Percentiles rank a stretch among this genome's conserved stretches.
Evolutionary conservation across 2,888 invertebrate genomes (phyloP).

Genomic region (Junonia oenone): DNA sequence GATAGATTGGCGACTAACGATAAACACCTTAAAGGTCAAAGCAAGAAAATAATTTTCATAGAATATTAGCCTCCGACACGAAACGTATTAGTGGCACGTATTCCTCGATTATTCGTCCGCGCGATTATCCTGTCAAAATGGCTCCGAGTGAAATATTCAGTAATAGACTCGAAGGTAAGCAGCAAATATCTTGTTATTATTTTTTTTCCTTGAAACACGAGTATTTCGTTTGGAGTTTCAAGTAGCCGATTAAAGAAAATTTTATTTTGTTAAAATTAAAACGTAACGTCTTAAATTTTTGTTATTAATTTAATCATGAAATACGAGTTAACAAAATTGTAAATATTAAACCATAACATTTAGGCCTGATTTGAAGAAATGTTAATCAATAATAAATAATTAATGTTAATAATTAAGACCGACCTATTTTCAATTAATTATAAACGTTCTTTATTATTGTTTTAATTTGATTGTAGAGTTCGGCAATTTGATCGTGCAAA

Average conservation of each 20-base stretch:
- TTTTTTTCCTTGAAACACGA: background rate
- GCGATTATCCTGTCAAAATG: slow-evolving; percentile 22
- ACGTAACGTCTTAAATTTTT: no score
- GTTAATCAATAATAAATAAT: no score
- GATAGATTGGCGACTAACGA: background rate
- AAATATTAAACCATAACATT: no score
- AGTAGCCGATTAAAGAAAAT: background rate
- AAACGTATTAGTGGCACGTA: slow-evolving; percentile 15
- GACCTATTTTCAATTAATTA: no score
- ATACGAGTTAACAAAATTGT: no score
- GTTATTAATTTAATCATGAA: no score
- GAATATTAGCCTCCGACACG: slow-evolving; percentile 15
- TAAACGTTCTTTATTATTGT: no score
- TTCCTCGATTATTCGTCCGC: slow-evolving; percentile 15
- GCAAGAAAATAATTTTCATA: slow-evolving; percentile 17
- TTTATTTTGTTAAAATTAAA: background rate
- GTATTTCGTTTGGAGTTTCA: background rate
- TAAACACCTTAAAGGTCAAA: slow-evolving; percentile 15
- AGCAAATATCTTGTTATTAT: background rate
- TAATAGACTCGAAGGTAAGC: background rate
- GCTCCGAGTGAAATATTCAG: slow-evolving; percentile 13
- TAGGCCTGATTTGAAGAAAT: no score
- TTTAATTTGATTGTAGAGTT: no score
- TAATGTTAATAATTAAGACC: no score
- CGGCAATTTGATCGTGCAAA: no score